Conservation (phyloP, 2,113 vertebrate species). For the Psophia crepitans region DNA sequence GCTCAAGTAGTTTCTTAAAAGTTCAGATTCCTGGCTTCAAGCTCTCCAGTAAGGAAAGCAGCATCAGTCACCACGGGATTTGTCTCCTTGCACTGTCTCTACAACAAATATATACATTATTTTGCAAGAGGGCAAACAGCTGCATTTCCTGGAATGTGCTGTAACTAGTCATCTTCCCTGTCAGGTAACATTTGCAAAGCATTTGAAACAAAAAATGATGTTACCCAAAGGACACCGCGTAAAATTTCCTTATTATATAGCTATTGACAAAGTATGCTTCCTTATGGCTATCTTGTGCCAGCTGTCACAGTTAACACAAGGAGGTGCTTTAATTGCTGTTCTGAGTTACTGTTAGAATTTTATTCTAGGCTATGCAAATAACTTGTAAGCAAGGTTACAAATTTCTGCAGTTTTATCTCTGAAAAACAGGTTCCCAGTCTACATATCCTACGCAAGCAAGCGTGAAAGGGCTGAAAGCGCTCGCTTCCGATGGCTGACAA, state of each 20-base stretch:
- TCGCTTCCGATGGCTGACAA: background rate
- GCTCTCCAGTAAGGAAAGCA: background rate
- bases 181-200: background rate
- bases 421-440: constrained; percentile 20
- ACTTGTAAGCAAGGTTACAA: background rate
- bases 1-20: background rate
- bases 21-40: background rate
- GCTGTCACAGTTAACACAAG: background rate
- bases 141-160: background rate
- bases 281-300: background rate
- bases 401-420: background rate
- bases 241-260: background rate
- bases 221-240: background rate
- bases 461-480: background rate
- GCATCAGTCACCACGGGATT: background rate
- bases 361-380: background rate
- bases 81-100: background rate
- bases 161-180: background rate
- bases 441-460: background rate
- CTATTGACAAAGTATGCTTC: background rate
- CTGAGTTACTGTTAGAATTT: background rate
- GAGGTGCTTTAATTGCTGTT: background rate
- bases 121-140: background rate
- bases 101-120: background rate
- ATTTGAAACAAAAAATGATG: background rate